Conservation (phyloP, 2,888 invertebrate genomes). For the Harmothoe impar region DNA sequence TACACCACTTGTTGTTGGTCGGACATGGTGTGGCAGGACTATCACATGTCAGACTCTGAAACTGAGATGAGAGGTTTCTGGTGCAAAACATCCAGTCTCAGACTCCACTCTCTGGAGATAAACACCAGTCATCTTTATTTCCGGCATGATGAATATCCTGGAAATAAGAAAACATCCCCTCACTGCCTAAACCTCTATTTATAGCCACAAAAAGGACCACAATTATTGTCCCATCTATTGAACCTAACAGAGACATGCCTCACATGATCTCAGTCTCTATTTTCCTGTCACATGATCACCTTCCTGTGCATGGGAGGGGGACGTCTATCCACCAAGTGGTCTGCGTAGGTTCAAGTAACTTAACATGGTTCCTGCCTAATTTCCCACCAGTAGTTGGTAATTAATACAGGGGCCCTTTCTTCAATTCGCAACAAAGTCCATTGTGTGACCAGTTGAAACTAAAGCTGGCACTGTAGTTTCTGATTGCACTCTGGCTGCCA, state of each 20-base stretch:
- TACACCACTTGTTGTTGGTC: too few species aligned
- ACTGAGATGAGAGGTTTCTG: too few species aligned
- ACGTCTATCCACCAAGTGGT: background rate
- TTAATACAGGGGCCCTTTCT: background rate
- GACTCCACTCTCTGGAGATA: background rate
- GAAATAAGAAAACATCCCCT: slow-evolving; percentile 28
- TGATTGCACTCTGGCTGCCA: slow-evolving; percentile 16
- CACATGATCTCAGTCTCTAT: slow-evolving; percentile 26
- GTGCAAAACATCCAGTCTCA: too few species aligned
- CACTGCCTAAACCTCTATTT: slow-evolving; percentile 19
- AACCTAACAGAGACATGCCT: background rate
- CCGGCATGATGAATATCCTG: background rate
- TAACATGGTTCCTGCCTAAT: background rate
- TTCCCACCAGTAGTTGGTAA: background rate
- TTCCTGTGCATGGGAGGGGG: background rate
- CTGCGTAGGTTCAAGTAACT: slow-evolving; percentile 26
- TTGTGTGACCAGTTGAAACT: background rate
- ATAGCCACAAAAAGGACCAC: slow-evolving; percentile 15
- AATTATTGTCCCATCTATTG: slow-evolving; percentile 29
- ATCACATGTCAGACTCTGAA: too few species aligned
- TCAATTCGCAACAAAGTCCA: background rate
- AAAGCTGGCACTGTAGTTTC: background rate
- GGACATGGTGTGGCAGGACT: too few species aligned
- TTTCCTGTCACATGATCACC: background rate
- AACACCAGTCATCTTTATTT: background rate